phyloP scores from a whole-genome alignment of 2,888 invertebrate genomes.

The Nomada fabriciana region DNA sequence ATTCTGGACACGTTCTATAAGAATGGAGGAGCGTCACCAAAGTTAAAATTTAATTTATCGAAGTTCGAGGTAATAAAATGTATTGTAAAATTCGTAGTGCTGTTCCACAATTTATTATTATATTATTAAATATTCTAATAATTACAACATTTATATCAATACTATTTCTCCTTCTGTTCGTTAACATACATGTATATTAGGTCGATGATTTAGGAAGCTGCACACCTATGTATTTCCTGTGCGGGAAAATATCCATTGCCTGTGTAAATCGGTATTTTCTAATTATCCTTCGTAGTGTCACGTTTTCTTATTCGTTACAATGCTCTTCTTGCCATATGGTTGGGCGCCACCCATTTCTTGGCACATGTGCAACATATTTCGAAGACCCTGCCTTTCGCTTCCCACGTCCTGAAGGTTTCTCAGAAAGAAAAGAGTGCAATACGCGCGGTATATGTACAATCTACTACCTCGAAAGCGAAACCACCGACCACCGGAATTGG shows the following conservation, averaged over 20 bases:
- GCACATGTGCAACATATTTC: conserved; percentile 75
- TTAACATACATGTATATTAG: not conserved
- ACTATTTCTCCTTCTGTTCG: not conserved
- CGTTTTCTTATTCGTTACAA: conserved; percentile 25
- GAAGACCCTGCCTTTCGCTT: conserved; percentile 72
- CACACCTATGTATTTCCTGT: not conserved
- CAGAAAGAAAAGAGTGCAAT: conserved; percentile 68
- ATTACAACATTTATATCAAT: not conserved
- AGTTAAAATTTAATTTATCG: not conserved
- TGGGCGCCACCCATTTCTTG: conserved; percentile 75
- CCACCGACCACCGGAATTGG: conserved; percentile 49
- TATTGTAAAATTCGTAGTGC: not conserved
- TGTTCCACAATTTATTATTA: not conserved
- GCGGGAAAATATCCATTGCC: not conserved
- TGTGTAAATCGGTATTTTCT: conserved; percentile 35
- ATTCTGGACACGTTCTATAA: conserved; percentile 27
- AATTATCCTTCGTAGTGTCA: conserved; percentile 23
- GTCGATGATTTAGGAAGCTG: not conserved
- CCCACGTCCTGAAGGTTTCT: conserved; percentile 80
- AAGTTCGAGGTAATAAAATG: conserved; percentile 5
- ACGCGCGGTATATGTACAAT: conserved; percentile 16
- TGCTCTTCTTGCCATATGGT: conserved; percentile 70
- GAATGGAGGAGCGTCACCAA: not conserved
- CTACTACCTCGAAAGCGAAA: conserved; percentile 38
- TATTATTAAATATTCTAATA: not conserved